Evolutionary conservation across 2,797 vertebrate genomes (phyloP).

Genomic region (Periophthalmus magnuspinnatus): DNA sequence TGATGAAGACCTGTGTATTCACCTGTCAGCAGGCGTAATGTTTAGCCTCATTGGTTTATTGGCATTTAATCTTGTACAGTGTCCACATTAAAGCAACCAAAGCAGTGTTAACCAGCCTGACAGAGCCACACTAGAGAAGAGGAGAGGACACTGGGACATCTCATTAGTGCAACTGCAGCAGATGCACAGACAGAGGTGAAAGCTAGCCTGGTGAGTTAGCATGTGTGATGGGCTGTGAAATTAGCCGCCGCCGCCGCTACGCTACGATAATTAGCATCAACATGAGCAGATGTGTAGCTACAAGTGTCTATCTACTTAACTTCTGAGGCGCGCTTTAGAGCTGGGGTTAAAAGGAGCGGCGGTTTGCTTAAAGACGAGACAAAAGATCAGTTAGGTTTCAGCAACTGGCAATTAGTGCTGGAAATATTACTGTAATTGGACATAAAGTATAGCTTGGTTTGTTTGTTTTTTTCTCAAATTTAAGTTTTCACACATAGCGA

Average conservation of each 20-base stretch:
- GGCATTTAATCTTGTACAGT: background rate
- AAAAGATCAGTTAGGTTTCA: background rate
- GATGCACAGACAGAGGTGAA: constrained; percentile 29
- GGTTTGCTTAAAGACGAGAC: background rate
- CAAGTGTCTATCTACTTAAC: constrained; percentile 3
- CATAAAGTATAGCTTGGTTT: background rate
- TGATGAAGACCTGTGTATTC: background rate
- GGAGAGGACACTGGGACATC: constrained; percentile 3
- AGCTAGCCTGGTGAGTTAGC: constrained; percentile 44
- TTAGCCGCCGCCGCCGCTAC: constrained; percentile 14
- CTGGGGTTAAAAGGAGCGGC: background rate
- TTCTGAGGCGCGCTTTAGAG: background rate
- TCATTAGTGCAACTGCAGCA: constrained; percentile 34
- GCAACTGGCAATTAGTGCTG: background rate
- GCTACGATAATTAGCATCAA: constrained; percentile 23
- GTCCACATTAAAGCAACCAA: background rate
- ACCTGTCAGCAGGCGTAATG: background rate
- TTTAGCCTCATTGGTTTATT: background rate
- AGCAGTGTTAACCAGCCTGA: constrained; percentile 9
- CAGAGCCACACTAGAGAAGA: constrained; percentile 13
- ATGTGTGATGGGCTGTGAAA: constrained; percentile 58
- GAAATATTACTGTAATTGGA: background rate
- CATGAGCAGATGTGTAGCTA: constrained; percentile 15
- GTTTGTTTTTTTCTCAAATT: background rate
- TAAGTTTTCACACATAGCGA: too few relatives aligned